A percentile compares a stretch with the other conserved stretches of the same genome.
Evolutionary conservation across 2,113 vertebrate species (phyloP).

Genomic region (Oreochromis spilurus): DNA sequence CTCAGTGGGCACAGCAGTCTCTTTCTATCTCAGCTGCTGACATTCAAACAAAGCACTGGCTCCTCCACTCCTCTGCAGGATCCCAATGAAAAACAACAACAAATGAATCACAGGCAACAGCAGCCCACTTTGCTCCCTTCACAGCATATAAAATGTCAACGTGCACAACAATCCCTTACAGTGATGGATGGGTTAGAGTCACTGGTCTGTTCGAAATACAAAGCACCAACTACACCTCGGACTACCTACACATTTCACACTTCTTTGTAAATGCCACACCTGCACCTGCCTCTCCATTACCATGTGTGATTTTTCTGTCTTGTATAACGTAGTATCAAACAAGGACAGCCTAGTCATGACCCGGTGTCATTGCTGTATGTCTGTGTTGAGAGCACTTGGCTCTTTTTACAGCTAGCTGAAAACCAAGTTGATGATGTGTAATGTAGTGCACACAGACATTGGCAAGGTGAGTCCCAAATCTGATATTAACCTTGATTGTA

Average conservation of each 20-base stretch:
- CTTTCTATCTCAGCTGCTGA: slow-evolving; percentile 51
- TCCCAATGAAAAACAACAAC: slow-evolving; percentile 58
- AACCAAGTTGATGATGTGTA: neutral
- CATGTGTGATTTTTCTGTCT: neutral
- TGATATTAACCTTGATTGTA: neutral
- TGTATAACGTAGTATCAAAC: neutral
- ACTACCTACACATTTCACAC: slow-evolving; percentile 12
- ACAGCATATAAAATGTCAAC: slow-evolving; percentile 64
- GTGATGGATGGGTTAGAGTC: slow-evolving; percentile 58
- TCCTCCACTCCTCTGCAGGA: slow-evolving; percentile 51
- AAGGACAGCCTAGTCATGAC: neutral
- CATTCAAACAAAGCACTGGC: slow-evolving; percentile 62
- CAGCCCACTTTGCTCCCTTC: slow-evolving; percentile 56
- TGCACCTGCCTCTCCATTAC: neutral
- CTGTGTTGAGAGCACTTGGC: neutral
- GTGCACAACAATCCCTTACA: slow-evolving; percentile 50
- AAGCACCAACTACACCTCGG: slow-evolving; percentile 22
- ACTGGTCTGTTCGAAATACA: slow-evolving; percentile 23
- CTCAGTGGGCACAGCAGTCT: slow-evolving; percentile 49
- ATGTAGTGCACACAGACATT: neutral
- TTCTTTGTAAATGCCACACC: slow-evolving; percentile 38
- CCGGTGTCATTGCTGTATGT: neutral
- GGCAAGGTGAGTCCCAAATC: neutral
- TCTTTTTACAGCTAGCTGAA: neutral
- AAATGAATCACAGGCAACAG: slow-evolving; percentile 60